Percentiles rank a stretch among this genome's conserved stretches.
phyloP scores from a whole-genome alignment of 1,140 invertebrate species.

The Maconellicoccus hirsutus region DNA sequence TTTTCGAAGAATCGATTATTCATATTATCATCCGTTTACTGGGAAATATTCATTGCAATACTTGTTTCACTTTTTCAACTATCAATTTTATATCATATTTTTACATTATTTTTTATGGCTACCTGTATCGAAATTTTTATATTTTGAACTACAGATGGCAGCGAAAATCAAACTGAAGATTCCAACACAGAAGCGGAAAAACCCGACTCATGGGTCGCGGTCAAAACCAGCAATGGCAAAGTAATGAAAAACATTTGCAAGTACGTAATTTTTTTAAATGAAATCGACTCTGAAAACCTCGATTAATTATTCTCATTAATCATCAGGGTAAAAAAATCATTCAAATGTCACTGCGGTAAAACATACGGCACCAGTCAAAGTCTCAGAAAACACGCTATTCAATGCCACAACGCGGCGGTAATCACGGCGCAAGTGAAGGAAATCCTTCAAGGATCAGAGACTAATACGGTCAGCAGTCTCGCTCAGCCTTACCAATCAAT shows the following conservation, averaged over 20 bases:
- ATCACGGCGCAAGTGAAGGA: slow-evolving; percentile 29
- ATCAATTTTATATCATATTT: no score
- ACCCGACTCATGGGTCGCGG: neutral
- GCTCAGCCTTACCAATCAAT: slow-evolving; percentile 29
- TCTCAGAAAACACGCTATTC: slow-evolving; percentile 53
- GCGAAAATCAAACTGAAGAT: neutral
- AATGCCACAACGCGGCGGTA: slow-evolving; percentile 41
- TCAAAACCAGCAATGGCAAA: slow-evolving; percentile 26
- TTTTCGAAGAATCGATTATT: no score
- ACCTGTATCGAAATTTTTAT: no score
- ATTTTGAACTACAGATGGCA: neutral
- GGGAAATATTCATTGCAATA: no score
- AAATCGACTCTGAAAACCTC: no score
- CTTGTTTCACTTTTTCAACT: no score
- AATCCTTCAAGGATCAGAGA: neutral
- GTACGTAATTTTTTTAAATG: neutral
- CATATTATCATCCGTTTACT: no score
- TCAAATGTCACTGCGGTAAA: slow-evolving; percentile 69
- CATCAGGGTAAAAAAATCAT: slow-evolving; percentile 61
- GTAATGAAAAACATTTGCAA: slow-evolving; percentile 22
- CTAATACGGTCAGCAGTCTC: neutral
- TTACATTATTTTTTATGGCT: no score
- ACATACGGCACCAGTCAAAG: slow-evolving; percentile 66
- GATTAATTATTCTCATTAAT: slow-evolving; percentile 23
- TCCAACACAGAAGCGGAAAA: neutral